A percentile compares a stretch with the other conserved stretches of the same genome.
Evolutionary conservation across 2,113 vertebrate genomes (phyloP).

Genomic region (Nothocercus nigrocapillus): DNA sequence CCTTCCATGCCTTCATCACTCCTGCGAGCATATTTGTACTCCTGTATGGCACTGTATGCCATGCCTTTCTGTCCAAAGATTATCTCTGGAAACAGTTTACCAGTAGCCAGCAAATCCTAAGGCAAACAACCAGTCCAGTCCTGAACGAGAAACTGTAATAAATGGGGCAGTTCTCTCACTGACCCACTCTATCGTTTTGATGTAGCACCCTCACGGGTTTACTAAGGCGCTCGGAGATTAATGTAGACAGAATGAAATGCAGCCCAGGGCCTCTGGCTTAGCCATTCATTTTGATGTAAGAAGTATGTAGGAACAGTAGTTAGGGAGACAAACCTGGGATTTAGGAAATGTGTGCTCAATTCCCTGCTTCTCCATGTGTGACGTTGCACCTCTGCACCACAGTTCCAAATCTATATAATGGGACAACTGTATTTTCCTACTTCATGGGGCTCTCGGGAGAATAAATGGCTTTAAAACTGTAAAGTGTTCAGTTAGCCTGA

Average conservation of each 20-base stretch:
- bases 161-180: neutral
- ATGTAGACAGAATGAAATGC: neutral
- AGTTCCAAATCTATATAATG: neutral
- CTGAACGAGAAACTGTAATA: neutral
- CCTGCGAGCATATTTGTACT: conserved; percentile 5
- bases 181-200: neutral
- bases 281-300: conserved; percentile 37
- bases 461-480: conserved; percentile 23
- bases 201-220: neutral
- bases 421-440: conserved; percentile 44
- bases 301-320: neutral
- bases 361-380: neutral
- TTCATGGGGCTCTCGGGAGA: conserved; percentile 26
- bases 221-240: neutral
- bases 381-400: neutral
- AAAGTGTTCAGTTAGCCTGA: conserved; percentile 32
- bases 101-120: neutral
- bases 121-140: neutral
- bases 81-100: neutral
- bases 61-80: neutral
- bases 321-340: conserved; percentile 39
- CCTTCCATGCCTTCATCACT: neutral
- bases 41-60: neutral
- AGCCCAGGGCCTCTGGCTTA: neutral
- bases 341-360: conserved; percentile 18